Percentiles rank a stretch among this genome's conserved stretches.
Evolutionary conservation across 2,113 vertebrate genomes (phyloP).

Genomic region (Ammodramus savannarum): DNA sequence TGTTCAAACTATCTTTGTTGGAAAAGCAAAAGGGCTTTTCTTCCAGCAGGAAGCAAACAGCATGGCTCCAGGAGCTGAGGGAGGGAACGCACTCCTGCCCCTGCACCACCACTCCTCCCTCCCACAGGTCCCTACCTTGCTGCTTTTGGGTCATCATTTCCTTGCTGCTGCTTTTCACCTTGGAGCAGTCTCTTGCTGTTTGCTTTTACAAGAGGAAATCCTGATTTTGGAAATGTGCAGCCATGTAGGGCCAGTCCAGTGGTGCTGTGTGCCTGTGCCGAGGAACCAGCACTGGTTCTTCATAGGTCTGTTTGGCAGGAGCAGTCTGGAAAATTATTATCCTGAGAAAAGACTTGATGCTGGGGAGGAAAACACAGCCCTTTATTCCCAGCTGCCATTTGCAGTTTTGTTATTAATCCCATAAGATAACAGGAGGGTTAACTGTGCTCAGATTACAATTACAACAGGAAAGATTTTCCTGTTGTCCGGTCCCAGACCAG

Average conservation of each 20-base stretch:
- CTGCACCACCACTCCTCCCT: not conserved
- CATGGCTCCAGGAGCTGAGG: not conserved
- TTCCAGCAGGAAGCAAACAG: not conserved
- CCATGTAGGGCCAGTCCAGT: rapidly evolving
- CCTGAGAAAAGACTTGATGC: not conserved
- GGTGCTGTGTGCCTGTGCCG: rapidly evolving
- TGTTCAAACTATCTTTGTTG: not conserved
- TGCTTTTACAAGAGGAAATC: not conserved
- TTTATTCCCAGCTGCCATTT: not conserved
- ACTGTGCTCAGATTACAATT: not conserved
- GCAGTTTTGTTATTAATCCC: not conserved
- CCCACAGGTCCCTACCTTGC: not conserved
- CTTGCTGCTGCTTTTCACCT: not conserved
- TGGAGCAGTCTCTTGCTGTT: not conserved
- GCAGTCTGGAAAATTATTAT: not conserved
- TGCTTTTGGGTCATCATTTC: not conserved
- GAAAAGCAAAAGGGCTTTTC: not conserved
- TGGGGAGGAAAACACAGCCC: not conserved
- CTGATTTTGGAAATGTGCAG: not conserved
- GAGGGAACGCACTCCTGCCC: not conserved
- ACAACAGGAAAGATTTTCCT: not conserved
- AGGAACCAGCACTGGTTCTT: not conserved
- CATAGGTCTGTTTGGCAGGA: not conserved
- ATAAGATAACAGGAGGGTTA: not conserved
- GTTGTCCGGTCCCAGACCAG: not conserved